Evolutionary conservation across 2,888 invertebrate species (phyloP).

Genomic region (Chloroclysta siterata): DNA sequence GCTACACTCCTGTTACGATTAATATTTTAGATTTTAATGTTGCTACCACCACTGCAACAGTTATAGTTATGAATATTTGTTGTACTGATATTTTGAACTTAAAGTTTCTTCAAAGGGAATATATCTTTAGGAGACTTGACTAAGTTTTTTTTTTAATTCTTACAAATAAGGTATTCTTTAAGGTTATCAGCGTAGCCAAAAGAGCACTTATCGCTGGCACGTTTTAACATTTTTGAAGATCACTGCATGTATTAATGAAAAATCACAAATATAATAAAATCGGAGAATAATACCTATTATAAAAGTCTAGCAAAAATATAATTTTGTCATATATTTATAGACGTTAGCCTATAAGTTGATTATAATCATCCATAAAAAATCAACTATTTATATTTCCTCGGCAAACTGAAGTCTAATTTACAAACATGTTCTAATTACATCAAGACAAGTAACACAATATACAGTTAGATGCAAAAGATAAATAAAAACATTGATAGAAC

Average conservation of each 20-base stretch:
- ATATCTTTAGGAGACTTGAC: too few relatives aligned
- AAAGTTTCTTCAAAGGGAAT: not conserved
- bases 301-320: too few relatives aligned
- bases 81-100: not conserved
- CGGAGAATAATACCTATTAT: too few relatives aligned
- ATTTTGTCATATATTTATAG: too few relatives aligned
- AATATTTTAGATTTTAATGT: constrained; percentile 78
- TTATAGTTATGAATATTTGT: constrained; percentile 38
- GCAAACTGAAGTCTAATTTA: constrained; percentile 3
- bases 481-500: constrained; percentile 48
- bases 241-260: too few relatives aligned
- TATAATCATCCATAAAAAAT: not conserved
- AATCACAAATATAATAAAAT: too few relatives aligned
- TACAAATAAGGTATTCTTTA: too few relatives aligned
- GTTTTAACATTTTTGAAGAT: too few relatives aligned
- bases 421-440: constrained; percentile 19
- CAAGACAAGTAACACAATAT: constrained; percentile 15
- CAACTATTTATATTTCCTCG: not conserved
- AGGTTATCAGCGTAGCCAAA: too few relatives aligned
- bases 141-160: too few relatives aligned
- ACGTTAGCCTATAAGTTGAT: too few relatives aligned
- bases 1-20: constrained; percentile 71
- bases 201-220: too few relatives aligned
- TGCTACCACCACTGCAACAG: constrained; percentile 47
- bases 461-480: constrained; percentile 24